Conservation (phyloP, 2,888 invertebrate species). For the Pecten maximus region DNA sequence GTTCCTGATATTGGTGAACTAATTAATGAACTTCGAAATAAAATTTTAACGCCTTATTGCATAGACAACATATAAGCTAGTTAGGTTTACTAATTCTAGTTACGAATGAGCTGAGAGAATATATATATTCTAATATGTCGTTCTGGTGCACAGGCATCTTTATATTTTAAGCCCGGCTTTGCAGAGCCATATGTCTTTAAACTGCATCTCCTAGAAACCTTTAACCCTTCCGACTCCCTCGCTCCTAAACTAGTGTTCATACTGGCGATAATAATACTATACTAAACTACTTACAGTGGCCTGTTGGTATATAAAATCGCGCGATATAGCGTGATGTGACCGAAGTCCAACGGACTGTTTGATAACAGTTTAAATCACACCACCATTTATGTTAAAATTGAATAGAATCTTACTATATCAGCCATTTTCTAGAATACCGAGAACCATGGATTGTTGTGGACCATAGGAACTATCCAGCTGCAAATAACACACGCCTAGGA, state of each 20-base stretch:
- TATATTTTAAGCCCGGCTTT: no score
- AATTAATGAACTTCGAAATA: no score
- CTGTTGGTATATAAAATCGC: not conserved
- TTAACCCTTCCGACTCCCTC: not conserved
- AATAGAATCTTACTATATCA: not conserved
- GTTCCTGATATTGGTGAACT: no score
- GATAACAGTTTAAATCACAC: not conserved
- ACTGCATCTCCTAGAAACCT: no score
- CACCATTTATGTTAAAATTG: not conserved
- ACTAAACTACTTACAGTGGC: not conserved
- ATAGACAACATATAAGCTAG: no score
- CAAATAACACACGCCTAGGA: not conserved
- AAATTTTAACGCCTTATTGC: no score
- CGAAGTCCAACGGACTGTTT: not conserved
- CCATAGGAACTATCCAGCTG: not conserved
- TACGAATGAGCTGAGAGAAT: no score
- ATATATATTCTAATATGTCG: no score
- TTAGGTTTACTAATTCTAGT: no score
- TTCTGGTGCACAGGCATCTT: no score
- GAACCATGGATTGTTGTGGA: not conserved
- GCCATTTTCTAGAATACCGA: not conserved
- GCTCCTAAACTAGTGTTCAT: not conserved
- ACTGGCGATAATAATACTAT: not conserved
- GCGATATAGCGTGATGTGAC: not conserved
- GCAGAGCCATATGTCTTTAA: no score